Evolutionary conservation across 2,888 invertebrate genomes (phyloP).

Genomic region (Acanthococcus lagerstroemiae): DNA sequence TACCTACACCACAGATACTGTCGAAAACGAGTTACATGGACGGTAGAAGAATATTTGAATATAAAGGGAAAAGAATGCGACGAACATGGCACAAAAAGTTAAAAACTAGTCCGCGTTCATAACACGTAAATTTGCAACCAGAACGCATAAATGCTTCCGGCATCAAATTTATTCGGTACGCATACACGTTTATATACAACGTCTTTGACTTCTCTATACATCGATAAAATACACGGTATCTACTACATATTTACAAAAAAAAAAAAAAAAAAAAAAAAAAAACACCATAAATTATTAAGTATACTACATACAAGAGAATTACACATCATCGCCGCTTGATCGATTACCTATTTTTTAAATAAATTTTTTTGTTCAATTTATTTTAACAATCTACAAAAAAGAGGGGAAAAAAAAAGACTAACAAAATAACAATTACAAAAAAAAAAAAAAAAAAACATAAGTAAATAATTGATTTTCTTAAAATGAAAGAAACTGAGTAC

Average conservation of each 20-base stretch:
- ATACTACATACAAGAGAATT: neutral
- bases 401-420: neutral
- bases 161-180: conserved; percentile 15
- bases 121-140: neutral
- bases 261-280: neutral
- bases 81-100: too few species aligned
- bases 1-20: too few species aligned
- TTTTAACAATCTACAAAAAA: neutral
- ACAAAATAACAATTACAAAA: too few species aligned
- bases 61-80: too few species aligned
- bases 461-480: too few species aligned
- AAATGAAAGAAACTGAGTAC: neutral
- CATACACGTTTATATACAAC: conserved; percentile 25
- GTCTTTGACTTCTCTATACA: neutral
- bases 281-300: neutral
- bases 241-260: neutral
- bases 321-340: too few species aligned
- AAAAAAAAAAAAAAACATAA: too few species aligned
- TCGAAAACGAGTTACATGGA: neutral
- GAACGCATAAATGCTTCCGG: conserved; percentile 23
- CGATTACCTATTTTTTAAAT: too few species aligned
- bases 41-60: neutral
- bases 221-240: neutral
- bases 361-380: too few species aligned
- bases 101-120: too few species aligned